phyloP scores from a whole-genome alignment of 1,140 invertebrate species.

The Microvelia longipes region DNA sequence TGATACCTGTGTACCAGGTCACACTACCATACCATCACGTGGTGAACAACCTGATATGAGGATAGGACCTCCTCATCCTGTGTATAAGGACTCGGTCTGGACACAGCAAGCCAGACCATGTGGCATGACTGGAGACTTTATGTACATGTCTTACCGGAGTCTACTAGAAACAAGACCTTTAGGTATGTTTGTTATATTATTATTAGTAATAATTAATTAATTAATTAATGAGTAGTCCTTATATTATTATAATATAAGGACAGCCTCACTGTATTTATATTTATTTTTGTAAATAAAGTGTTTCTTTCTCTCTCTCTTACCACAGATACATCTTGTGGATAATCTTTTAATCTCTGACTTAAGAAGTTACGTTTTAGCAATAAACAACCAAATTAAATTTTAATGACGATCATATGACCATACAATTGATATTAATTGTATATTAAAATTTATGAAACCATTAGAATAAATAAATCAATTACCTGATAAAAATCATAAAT shows the following conservation, averaged over 20 bases:
- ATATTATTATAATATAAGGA: not conserved
- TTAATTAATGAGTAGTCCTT: not conserved
- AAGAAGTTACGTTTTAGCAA: too few relatives aligned
- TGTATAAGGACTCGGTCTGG: conserved; percentile 36
- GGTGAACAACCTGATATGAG: conserved; percentile 34
- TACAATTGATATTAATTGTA: too few relatives aligned
- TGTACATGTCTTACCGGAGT: conserved; percentile 34
- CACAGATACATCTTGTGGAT: not conserved
- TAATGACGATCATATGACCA: too few relatives aligned
- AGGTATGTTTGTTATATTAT: conserved; percentile 28
- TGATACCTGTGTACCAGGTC: conserved; percentile 30
- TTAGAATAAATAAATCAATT: too few relatives aligned
- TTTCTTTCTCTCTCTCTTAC: not conserved
- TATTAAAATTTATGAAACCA: too few relatives aligned
- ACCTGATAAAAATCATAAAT: too few relatives aligned
- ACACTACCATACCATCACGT: conserved; percentile 26
- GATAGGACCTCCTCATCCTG: conserved; percentile 34
- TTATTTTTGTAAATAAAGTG: too few relatives aligned
- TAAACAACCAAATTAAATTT: too few relatives aligned
- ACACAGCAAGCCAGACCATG: conserved; percentile 43
- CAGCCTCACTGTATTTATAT: not conserved
- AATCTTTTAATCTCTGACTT: not conserved
- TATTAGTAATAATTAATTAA: not conserved
- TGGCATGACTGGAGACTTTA: conserved; percentile 40
- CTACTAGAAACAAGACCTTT: conserved; percentile 23